Conservation (phyloP, 1,140 invertebrate species). For the Bombus consobrinus region DNA sequence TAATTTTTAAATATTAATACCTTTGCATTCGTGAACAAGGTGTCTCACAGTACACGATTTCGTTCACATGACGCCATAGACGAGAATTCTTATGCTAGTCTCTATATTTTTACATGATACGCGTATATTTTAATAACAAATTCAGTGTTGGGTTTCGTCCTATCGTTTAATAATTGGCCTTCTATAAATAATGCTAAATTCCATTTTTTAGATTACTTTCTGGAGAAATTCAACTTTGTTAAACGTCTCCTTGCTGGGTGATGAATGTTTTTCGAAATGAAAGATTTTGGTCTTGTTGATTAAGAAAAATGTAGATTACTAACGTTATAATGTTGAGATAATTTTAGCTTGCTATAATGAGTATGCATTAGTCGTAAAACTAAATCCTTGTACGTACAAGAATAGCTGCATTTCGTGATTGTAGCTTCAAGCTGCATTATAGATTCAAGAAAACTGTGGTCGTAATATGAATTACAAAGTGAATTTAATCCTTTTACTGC, state of each 20-base stretch:
- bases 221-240: not conserved
- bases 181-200: too few relatives aligned
- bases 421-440: not conserved
- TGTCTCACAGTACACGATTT: too few relatives aligned
- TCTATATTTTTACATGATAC: too few relatives aligned
- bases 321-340: not conserved
- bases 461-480: not conserved
- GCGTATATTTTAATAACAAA: too few relatives aligned
- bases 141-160: too few relatives aligned
- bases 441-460: not conserved
- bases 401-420: not conserved
- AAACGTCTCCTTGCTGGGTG: not conserved
- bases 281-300: not conserved
- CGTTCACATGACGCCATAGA: too few relatives aligned
- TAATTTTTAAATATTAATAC: too few relatives aligned
- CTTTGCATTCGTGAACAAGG: too few relatives aligned
- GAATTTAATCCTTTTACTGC: not conserved
- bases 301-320: not conserved
- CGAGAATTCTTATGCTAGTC: too few relatives aligned
- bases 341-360: not conserved
- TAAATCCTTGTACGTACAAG: not conserved
- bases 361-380: not conserved
- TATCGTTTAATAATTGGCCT: too few relatives aligned
- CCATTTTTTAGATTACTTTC: not conserved
- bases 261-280: not conserved